phyloP scores from a whole-genome alignment of 2,113 vertebrate genomes.

The Isurus oxyrinchus region DNA sequence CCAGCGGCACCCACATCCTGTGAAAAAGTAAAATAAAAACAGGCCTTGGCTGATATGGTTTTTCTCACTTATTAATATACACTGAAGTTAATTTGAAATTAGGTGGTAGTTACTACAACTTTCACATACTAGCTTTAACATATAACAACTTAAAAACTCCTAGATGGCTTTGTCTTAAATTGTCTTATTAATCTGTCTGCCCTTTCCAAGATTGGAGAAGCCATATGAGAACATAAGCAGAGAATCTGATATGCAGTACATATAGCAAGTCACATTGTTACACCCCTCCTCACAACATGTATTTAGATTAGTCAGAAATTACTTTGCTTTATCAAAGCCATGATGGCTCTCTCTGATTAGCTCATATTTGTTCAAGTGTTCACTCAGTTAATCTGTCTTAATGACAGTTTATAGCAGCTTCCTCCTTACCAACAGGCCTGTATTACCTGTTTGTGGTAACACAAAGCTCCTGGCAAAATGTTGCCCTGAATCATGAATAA shows the following conservation, averaged over 20 bases:
- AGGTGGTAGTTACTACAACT: background rate
- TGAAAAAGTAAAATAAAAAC: too few species aligned
- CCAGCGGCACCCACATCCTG: too few species aligned
- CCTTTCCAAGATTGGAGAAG: background rate
- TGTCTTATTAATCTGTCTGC: background rate
- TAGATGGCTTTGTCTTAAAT: background rate
- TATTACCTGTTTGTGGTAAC: background rate
- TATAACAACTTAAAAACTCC: background rate
- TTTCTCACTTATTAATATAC: background rate
- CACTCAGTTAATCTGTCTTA: background rate
- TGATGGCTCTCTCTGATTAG: background rate
- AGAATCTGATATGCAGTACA: background rate
- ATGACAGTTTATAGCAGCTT: background rate
- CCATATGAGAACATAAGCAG: background rate
- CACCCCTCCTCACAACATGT: background rate
- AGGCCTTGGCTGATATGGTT: too few species aligned
- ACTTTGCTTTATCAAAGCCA: background rate
- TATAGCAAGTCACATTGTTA: background rate
- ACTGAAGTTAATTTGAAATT: background rate
- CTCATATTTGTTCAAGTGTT: background rate
- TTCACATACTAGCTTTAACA: background rate
- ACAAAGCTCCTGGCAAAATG: background rate
- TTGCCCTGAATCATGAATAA: background rate
- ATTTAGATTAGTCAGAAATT: background rate
- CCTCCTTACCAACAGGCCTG: background rate